phyloP scores from a whole-genome alignment of 1,140 invertebrate species.

The Andricus grossulariae region DNA sequence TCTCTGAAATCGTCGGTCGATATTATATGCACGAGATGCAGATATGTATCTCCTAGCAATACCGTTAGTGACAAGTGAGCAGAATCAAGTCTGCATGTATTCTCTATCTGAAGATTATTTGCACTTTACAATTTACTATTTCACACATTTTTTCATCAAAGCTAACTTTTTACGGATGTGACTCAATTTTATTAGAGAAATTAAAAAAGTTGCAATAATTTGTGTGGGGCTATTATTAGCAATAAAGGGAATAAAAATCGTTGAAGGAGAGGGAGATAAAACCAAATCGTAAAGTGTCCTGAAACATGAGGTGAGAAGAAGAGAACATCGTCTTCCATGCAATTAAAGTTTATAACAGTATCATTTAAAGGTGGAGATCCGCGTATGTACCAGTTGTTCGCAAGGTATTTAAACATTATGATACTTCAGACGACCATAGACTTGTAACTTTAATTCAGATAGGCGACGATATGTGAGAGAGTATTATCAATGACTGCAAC shows the following conservation, averaged over 20 bases:
- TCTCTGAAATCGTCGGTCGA: constrained; percentile 24
- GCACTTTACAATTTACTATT: too few relatives aligned
- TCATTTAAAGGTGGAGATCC: constrained; percentile 18
- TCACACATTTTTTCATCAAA: too few relatives aligned
- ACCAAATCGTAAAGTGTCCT: not conserved
- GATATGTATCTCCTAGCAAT: constrained; percentile 14
- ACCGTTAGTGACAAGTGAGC: constrained; percentile 20
- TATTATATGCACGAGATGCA: constrained; percentile 24
- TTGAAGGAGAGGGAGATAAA: not conserved
- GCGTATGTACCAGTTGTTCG: constrained; percentile 5
- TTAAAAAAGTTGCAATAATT: not conserved
- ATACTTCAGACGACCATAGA: constrained; percentile 3
- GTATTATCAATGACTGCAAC: constrained; percentile 16
- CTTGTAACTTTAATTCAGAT: constrained; percentile 20
- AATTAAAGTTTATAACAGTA: constrained; percentile 21
- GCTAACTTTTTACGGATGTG: too few relatives aligned
- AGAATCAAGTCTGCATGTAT: too few relatives aligned
- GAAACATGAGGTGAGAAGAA: constrained; percentile 23
- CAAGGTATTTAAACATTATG: constrained; percentile 22
- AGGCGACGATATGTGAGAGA: constrained; percentile 13
- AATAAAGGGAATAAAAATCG: constrained; percentile 1
- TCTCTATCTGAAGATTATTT: too few relatives aligned
- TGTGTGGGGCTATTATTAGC: not conserved
- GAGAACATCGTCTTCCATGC: constrained; percentile 10
- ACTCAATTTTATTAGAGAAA: too few relatives aligned